Percentiles rank a stretch among this genome's conserved stretches.
Conservation (phyloP, 1,140 invertebrate genomes). For the Teleogryllus occipitalis region DNA sequence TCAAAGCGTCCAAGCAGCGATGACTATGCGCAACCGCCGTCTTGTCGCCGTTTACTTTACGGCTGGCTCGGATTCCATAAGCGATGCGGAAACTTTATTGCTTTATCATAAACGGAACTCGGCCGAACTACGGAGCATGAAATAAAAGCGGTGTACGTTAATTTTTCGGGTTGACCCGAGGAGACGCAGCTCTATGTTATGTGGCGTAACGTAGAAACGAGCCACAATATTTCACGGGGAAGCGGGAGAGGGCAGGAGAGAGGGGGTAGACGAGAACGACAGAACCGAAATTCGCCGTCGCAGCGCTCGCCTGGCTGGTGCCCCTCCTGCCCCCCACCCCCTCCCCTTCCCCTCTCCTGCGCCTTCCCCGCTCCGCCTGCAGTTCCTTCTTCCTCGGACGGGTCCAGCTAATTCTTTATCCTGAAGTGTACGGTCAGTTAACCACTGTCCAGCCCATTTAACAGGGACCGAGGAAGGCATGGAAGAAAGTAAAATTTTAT, state of each 20-base stretch:
- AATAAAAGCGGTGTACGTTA: background rate
- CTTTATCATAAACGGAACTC: conserved; percentile 4
- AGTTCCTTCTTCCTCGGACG: no score
- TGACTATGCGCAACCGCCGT: no score
- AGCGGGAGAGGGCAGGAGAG: no score
- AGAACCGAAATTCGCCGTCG: no score
- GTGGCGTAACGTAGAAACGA: background rate
- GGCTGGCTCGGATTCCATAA: background rate
- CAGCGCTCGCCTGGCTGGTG: no score
- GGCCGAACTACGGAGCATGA: background rate
- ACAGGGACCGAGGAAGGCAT: background rate
- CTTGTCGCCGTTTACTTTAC: background rate
- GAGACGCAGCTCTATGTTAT: background rate
- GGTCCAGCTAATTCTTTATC: background rate
- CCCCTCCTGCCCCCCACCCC: no score
- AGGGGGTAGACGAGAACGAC: no score
- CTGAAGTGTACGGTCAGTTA: background rate
- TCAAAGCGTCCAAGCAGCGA: no score
- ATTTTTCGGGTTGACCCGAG: background rate
- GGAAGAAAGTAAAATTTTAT: background rate
- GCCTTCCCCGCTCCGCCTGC: background rate
- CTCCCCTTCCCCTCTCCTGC: no score
- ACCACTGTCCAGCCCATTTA: conserved; percentile 3
- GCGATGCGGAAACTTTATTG: background rate
- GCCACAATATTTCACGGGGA: background rate